Conservation (phyloP, 2,888 invertebrate genomes). For the Drosophila paramelanica region DNA sequence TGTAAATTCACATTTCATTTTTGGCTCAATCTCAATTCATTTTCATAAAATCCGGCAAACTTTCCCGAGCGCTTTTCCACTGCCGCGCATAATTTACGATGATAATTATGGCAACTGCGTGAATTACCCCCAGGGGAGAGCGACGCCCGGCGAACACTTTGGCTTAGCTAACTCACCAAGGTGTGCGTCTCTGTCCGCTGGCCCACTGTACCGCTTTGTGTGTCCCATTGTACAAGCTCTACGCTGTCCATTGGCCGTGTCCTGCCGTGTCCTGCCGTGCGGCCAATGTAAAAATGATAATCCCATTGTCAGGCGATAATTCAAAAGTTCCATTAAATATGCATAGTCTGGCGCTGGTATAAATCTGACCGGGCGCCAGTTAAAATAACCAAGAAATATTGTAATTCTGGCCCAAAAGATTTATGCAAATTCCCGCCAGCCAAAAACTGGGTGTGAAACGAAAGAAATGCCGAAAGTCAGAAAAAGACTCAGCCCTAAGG, state of each 20-base stretch:
- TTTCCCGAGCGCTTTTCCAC: constrained; percentile 34
- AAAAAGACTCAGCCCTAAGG: constrained; percentile 36
- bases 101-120: constrained; percentile 81
- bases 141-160: constrained; percentile 15
- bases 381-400: constrained; percentile 66
- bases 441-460: constrained; percentile 22
- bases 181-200: neutral
- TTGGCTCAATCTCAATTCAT: constrained; percentile 80
- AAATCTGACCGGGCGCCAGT: constrained; percentile 34
- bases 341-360: constrained; percentile 28
- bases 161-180: constrained; percentile 48
- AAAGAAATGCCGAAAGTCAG: constrained; percentile 32
- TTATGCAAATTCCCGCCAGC: constrained; percentile 67
- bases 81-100: constrained; percentile 80
- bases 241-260: constrained; percentile 5
- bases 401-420: constrained; percentile 55
- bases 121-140: constrained; percentile 82
- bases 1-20: constrained; percentile 74
- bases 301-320: constrained; percentile 85
- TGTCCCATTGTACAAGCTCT: neutral
- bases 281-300: constrained; percentile 84
- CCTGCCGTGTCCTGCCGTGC: constrained; percentile 47
- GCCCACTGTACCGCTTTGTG: neutral
- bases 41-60: constrained; percentile 78
- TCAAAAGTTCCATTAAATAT: constrained; percentile 76